A percentile compares a stretch with the other conserved stretches of the same genome.
Evolutionary conservation across 2,797 vertebrate genomes (phyloP).

Genomic region (Tauraco hartlaubi): DNA sequence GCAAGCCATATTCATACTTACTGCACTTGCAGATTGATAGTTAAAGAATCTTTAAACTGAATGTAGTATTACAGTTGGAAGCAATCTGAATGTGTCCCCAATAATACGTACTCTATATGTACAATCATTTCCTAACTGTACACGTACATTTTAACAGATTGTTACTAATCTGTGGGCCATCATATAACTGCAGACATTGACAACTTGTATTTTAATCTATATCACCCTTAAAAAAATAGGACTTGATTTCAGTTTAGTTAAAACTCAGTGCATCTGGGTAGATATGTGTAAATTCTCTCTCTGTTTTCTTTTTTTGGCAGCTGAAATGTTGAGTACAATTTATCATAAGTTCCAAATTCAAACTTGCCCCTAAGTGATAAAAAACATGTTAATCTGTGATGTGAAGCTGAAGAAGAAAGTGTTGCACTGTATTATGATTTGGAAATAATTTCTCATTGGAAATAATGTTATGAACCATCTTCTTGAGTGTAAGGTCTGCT

Average conservation of each 20-base stretch:
- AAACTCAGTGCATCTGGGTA: background rate
- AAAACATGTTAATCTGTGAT: background rate
- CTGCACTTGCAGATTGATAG: background rate
- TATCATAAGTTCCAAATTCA: background rate
- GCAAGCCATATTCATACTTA: background rate
- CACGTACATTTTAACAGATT: background rate
- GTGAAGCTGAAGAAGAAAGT: background rate
- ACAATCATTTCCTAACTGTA: background rate
- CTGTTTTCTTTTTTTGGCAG: background rate
- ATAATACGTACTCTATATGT: background rate
- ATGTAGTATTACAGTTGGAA: background rate
- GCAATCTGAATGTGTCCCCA: background rate
- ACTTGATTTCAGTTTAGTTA: background rate
- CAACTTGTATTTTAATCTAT: background rate
- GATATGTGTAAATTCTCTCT: background rate
- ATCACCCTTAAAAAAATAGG: background rate
- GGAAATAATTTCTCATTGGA: background rate
- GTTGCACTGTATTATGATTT: background rate
- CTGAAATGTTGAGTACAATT: background rate
- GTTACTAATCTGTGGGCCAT: background rate
- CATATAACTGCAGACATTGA: background rate
- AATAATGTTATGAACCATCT: background rate
- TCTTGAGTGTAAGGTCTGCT: background rate
- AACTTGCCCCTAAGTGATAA: background rate
- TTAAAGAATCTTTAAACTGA: background rate